Conservation (phyloP, 2,888 invertebrate species). For the Cryptus viduatorius region DNA sequence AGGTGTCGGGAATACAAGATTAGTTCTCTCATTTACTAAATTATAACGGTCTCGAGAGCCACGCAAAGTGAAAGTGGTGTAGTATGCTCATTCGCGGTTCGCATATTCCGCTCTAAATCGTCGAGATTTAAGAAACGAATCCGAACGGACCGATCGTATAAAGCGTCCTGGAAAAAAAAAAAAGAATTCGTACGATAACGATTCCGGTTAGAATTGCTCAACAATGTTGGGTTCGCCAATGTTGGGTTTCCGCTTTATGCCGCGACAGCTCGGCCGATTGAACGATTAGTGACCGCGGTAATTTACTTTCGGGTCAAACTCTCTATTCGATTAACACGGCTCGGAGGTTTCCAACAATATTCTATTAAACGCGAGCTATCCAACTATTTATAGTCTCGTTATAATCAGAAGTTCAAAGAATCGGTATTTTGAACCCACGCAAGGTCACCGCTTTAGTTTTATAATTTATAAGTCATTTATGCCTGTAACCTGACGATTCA, state of each 20-base stretch:
- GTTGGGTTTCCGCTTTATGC: constrained; percentile 10
- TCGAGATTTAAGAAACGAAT: constrained; percentile 45
- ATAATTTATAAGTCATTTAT: too few relatives aligned
- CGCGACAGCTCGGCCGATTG: constrained; percentile 25
- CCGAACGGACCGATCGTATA: background rate
- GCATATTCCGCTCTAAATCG: constrained; percentile 36
- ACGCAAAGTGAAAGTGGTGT: constrained; percentile 63
- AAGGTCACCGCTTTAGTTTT: background rate
- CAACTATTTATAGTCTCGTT: background rate
- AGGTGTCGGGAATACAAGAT: constrained; percentile 47
- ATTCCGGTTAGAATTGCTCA: constrained; percentile 52
- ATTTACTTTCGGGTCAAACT: constrained; percentile 29
- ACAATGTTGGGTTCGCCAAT: constrained; percentile 37
- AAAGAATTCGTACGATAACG: constrained; percentile 41
- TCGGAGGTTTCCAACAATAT: constrained; percentile 63
- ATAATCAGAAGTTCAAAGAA: constrained; percentile 9
- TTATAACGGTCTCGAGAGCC: constrained; percentile 39
- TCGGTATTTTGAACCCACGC: background rate
- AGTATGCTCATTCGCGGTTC: constrained; percentile 40
- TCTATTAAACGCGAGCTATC: background rate
- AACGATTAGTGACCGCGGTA: constrained; percentile 22
- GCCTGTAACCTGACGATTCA: too few relatives aligned
- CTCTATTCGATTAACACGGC: constrained; percentile 38
- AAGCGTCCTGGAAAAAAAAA: background rate
- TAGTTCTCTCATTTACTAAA: constrained; percentile 56